Percentiles rank a stretch among this genome's conserved stretches.
phyloP scores from a whole-genome alignment of 1,140 invertebrate species.

The Nasonia vitripennis region DNA sequence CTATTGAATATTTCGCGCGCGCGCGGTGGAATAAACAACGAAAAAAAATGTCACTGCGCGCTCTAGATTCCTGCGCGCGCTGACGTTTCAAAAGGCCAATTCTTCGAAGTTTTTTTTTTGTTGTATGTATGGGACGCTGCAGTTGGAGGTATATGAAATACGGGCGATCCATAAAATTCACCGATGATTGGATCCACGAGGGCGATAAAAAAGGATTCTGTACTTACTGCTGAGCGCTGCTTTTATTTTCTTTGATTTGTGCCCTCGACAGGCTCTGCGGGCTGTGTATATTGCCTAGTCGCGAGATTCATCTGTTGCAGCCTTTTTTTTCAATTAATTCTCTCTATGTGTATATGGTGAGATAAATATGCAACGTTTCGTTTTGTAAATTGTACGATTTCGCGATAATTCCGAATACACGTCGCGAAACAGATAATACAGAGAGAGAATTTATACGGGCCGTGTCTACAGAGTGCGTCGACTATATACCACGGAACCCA shows the following conservation, averaged over 20 bases:
- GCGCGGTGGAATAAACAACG: neutral
- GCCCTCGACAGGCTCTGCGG: neutral
- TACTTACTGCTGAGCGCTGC: neutral
- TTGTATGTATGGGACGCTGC: neutral
- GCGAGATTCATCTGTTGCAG: neutral
- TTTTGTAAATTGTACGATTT: no score
- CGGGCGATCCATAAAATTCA: neutral
- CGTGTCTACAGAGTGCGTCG: no score
- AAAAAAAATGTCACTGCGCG: neutral
- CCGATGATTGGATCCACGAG: neutral
- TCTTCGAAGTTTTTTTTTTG: neutral
- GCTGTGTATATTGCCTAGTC: neutral
- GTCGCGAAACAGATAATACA: no score
- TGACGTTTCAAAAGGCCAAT: constrained; percentile 13
- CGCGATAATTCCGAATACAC: no score
- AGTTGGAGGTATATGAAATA: constrained; percentile 9
- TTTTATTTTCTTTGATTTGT: neutral
- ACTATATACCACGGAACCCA: neutral
- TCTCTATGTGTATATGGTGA: no score
- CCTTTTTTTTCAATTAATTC: no score
- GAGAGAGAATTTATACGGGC: no score
- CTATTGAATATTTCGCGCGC: neutral
- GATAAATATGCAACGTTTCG: no score
- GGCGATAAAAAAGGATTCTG: neutral
- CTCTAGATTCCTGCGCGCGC: neutral